A percentile compares a stretch with the other conserved stretches of the same genome.
phyloP scores from a whole-genome alignment of 2,888 invertebrate species.

The Lysandra bellargus region DNA sequence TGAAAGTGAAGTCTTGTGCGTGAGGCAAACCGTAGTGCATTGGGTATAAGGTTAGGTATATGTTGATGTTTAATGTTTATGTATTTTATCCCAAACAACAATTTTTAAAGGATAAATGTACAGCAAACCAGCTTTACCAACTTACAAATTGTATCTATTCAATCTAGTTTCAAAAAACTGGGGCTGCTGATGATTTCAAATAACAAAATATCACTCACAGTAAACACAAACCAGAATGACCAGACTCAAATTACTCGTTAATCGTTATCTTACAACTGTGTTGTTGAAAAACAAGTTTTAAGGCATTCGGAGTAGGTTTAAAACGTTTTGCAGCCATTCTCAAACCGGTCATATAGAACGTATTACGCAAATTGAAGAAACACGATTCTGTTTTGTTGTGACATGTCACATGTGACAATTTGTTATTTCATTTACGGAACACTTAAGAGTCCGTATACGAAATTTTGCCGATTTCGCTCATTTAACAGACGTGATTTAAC shows the following conservation, averaged over 20 bases:
- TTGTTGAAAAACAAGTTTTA: slow-evolving; percentile 11
- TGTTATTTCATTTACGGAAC: not conserved
- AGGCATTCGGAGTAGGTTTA: not conserved
- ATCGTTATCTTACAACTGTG: not conserved
- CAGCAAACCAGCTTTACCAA: too few relatives aligned
- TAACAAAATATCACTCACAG: not conserved
- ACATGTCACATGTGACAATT: not conserved
- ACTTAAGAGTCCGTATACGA: not conserved
- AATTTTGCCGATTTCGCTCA: too few relatives aligned
- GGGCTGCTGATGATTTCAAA: not conserved
- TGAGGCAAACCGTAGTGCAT: not conserved
- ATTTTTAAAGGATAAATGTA: too few relatives aligned
- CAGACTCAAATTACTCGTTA: slow-evolving; percentile 20
- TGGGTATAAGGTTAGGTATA: too few relatives aligned
- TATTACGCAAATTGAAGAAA: slow-evolving; percentile 21
- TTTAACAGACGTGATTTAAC: too few relatives aligned
- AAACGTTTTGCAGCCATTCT: not conserved
- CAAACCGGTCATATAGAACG: slow-evolving; percentile 8
- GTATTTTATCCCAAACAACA: too few relatives aligned
- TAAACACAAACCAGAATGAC: slow-evolving; percentile 16
- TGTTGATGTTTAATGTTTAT: too few relatives aligned
- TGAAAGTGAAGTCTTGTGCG: not conserved
- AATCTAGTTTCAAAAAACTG: not conserved
- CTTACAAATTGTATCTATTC: too few relatives aligned
- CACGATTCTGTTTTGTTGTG: slow-evolving; percentile 23